Evolutionary conservation across 2,113 vertebrate genomes (phyloP), one percentile per base, ranked within the genome.

Genomic region (Tachycineta bicolor): DNA sequence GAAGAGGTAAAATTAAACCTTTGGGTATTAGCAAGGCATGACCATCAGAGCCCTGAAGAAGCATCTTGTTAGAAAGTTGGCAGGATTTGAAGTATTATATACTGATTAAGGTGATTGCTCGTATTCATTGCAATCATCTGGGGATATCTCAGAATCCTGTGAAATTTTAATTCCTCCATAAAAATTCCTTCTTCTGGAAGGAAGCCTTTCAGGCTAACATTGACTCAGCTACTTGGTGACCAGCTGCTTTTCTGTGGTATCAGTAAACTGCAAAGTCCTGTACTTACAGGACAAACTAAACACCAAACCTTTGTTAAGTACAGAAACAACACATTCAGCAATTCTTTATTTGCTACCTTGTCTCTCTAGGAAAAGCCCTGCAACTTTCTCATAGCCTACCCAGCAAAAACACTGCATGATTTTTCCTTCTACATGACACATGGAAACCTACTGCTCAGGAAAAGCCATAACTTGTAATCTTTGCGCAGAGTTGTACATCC

Each of bases 201-300:
- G 49, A 95, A 83, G 60, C 65, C 88, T 95, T 58, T 59, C 60
- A 89, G 85, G 62, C 53, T 80, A 84, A 44, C 73, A 46, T 56
- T 89, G 93, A 90, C 80, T 93, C 88, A 93, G 87, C 84, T 70
- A 31, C 63, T 80, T 10, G 46, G 75, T 91, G 91, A 89, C 74
- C 93, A 94, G 79, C 37, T 44, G 71, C 90, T 93, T 96, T 92
- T 68, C 93, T 93, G 83, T 83, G 94, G 85, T 70, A 92, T 85
- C 75, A 80, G 58, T 31, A 55, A 87, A 79, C 79, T 56, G 81
- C 76, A 25, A 78, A 93, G 88, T 90, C 76, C 83, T 79, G 44
- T 37, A 65, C 84, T 73, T 80, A 93, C 16, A 90, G 90, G 83
- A 56, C 60, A 73, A 34, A 77, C 47, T 81, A 86, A 89, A 93